Base-by-base conservation (phyloP, 2,888 invertebrate species). In the Choreutis nemorana region DNA sequence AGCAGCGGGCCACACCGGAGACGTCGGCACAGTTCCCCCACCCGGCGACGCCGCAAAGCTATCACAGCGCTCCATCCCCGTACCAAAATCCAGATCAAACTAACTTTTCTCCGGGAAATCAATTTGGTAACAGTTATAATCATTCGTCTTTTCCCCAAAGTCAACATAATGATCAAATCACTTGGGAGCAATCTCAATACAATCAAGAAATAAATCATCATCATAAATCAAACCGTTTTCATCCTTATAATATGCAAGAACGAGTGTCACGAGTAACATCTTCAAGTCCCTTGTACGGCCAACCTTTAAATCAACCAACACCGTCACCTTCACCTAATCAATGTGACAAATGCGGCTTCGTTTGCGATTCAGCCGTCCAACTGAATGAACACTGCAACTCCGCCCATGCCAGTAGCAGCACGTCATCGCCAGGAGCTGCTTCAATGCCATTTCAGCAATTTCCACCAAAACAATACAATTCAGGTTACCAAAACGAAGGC, bases 291-390 rank as follows among this genome's bases (percentile, higher is more conserved):
- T 57, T 82, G 26, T 83, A 83, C 40, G 82, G 83, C 13, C 80
- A 80, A 43, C 81, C 82, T 28, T 63, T 83, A 8, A 85, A 83
- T 48, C 85, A 86, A 48, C 85, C 87, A 8, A 86, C 87, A 18
- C 88, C 88, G 23, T 87, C 88, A 8, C 83, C 87, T 1, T 87
- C 86, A 35, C 86, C 86, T 2, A 83, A 87, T 53, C 90, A 90
- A 59, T 91, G 91, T 63, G 91, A 92, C 55, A 91, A 91, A 61
- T 92, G 92, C 54, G 91, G 91, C 33, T 86, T 85, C 37, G 86
- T 90, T 31, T 90, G 87, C 53, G 88, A 90, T 53, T 87, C 89
- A 23, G 87, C 87, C 25, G 81, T 84, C 26, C 87, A 87, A 49
- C 67, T 91, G 28, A 84, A 84, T 37, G 92, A 91, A 45, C 92